Conservation (phyloP, 2,113 vertebrate genomes). For the Hydrochoerus hydrochaeris region DNA sequence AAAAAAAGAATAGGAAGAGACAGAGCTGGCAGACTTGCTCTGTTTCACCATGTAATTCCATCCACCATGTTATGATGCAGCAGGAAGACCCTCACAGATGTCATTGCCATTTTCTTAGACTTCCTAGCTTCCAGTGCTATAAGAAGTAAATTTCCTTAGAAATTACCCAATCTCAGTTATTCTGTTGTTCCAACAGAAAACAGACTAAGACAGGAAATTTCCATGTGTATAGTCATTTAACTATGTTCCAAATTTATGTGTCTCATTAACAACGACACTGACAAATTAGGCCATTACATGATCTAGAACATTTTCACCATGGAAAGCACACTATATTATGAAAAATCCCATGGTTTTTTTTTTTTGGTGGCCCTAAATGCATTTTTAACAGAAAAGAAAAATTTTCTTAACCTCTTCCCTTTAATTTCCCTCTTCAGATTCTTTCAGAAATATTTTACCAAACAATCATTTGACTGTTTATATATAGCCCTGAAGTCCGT, state of each 20-base stretch:
- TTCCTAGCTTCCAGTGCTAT: neutral
- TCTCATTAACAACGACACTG: neutral
- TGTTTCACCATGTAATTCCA: no score
- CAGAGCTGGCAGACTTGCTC: neutral
- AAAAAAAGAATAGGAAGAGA: neutral
- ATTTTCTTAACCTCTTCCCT: neutral
- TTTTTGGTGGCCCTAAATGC: neutral
- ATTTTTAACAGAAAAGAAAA: constrained; percentile 24
- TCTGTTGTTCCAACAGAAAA: neutral
- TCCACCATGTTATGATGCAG: neutral
- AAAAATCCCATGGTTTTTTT: neutral
- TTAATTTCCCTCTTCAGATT: neutral
- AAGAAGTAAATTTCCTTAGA: neutral
- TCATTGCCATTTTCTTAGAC: neutral
- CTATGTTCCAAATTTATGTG: neutral
- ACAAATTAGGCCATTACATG: neutral
- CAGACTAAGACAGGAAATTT: neutral
- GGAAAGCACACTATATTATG: neutral
- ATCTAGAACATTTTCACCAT: neutral
- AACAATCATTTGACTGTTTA: neutral
- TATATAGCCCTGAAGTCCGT: neutral
- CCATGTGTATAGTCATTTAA: neutral
- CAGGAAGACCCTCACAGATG: neutral
- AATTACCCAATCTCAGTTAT: neutral
- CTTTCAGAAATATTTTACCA: neutral